Conservation (phyloP, 2,888 invertebrate species). For the Lasioglossum morio region DNA sequence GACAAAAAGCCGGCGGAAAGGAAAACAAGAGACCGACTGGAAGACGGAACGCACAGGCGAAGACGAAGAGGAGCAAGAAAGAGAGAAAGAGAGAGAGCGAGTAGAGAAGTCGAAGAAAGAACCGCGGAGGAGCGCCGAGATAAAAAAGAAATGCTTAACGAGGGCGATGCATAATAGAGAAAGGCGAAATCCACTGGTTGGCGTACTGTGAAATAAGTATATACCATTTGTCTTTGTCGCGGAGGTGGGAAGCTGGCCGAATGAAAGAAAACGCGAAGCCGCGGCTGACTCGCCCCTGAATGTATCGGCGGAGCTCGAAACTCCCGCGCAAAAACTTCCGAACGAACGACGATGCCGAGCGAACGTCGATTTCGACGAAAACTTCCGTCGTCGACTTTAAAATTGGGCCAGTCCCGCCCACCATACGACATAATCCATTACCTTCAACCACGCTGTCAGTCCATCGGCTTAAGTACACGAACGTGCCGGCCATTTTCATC, state of each 20-base stretch:
- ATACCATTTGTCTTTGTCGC: constrained; percentile 79
- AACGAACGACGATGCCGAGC: neutral
- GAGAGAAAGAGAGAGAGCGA: neutral
- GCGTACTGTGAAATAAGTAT: constrained; percentile 77
- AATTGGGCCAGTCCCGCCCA: constrained; percentile 36
- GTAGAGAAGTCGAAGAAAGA: constrained; percentile 19
- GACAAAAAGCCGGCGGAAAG: constrained; percentile 24
- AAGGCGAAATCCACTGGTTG: constrained; percentile 74
- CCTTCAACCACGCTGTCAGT: constrained; percentile 62
- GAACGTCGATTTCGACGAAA: constrained; percentile 45
- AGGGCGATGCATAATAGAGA: constrained; percentile 74
- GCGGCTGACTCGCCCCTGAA: constrained; percentile 5
- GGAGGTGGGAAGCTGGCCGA: constrained; percentile 47
- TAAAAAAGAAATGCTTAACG: constrained; percentile 70
- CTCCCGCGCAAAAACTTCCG: constrained; percentile 46
- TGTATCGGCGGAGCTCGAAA: constrained; percentile 54
- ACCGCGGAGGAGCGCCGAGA: constrained; percentile 8
- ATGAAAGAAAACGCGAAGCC: constrained; percentile 49
- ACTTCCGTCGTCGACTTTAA: constrained; percentile 46
- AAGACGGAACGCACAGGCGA: constrained; percentile 19
- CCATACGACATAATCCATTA: constrained; percentile 68
- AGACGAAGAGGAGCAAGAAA: neutral
- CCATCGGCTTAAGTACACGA: constrained; percentile 44
- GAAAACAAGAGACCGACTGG: constrained; percentile 30
- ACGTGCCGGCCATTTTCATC: constrained; percentile 35